Base-by-base conservation (phyloP, 2,113 vertebrate genomes). In the Gobiocypris rarus region DNA sequence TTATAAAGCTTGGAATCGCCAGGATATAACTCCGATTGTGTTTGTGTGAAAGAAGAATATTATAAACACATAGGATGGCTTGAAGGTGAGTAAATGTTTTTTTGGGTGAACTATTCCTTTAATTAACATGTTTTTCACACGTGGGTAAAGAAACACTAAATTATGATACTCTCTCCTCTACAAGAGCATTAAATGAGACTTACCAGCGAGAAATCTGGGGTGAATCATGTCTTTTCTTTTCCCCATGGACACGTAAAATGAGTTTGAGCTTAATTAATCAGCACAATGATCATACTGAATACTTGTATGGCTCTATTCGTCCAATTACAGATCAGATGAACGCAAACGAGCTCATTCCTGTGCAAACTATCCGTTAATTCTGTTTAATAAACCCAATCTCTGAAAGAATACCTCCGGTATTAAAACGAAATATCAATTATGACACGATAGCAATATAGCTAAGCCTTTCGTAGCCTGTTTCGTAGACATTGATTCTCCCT, bases 201-300 rank as follows among this genome's bases (percentile, higher is more conserved):
- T 76, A 94, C 94, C 89, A 48, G 86, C 83, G 8, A 94, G 87
- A 82, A 93, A 94, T 85, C 92, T 92, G 87, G 93, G 91, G 58
- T 93, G 93, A 71, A 94, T 93, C 93, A 94, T 92, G 83, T 95
- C 94, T 88, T 95, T 95, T 75, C 92, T 93, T 89, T 95, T 95
- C 84, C 94, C 94, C 94, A 95, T 95, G 89, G 87, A 87, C 83
- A 26, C 70, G 15, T 63, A 22, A 41, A 70, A 4, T 75, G 28
- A n/a, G 1, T 38, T 17, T 24, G 50, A 3, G 1, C 65, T 65
- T 75, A 85, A 17, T 70, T 56, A 45, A 38, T n/a, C 28, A 26
- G 28, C 56, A 83, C 19, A 4, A 38, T 5, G 41, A 65, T 31
- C 31, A 54, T 65, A 11, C 2, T 14, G 3, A 56, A 56, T 3